phyloP scores from a whole-genome alignment of 2,888 invertebrate species.

The Melangyna quadrimaculata region DNA sequence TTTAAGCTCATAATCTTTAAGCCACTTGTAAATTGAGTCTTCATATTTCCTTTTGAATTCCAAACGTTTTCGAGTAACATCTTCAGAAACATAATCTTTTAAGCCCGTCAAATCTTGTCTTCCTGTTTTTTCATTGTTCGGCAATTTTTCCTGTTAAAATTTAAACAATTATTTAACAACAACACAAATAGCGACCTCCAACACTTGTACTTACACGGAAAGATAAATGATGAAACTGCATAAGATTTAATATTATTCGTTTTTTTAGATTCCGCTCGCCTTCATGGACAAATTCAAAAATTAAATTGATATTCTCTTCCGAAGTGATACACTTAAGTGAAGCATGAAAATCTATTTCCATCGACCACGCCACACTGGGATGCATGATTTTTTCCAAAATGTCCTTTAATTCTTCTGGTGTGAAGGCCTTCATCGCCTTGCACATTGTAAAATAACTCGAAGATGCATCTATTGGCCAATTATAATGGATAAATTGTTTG shows the following conservation, averaged over 20 bases:
- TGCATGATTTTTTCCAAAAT: constrained; percentile 73
- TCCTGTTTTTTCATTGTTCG: constrained; percentile 50
- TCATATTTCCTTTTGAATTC: constrained; percentile 40
- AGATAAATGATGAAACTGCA: background rate
- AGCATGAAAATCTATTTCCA: constrained; percentile 75
- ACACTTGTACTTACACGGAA: background rate
- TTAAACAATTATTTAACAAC: no score
- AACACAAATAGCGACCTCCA: no score
- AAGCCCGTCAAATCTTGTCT: constrained; percentile 6
- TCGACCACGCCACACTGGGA: constrained; percentile 63
- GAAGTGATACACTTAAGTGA: constrained; percentile 76
- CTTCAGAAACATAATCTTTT: background rate
- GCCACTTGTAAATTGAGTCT: constrained; percentile 10
- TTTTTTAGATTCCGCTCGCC: background rate
- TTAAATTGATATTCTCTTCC: constrained; percentile 74
- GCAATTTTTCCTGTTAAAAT: background rate
- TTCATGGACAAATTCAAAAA: constrained; percentile 74
- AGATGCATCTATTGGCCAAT: constrained; percentile 63
- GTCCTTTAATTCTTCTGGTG: constrained; percentile 74
- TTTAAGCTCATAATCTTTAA: constrained; percentile 8
- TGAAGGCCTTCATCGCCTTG: constrained; percentile 75
- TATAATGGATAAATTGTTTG: constrained; percentile 75
- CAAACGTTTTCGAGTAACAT: constrained; percentile 11
- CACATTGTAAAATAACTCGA: constrained; percentile 75
- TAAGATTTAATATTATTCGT: background rate